Evolutionary conservation across 1,140 invertebrate genomes (phyloP).

Genomic region (Drosophila repletoides): DNA sequence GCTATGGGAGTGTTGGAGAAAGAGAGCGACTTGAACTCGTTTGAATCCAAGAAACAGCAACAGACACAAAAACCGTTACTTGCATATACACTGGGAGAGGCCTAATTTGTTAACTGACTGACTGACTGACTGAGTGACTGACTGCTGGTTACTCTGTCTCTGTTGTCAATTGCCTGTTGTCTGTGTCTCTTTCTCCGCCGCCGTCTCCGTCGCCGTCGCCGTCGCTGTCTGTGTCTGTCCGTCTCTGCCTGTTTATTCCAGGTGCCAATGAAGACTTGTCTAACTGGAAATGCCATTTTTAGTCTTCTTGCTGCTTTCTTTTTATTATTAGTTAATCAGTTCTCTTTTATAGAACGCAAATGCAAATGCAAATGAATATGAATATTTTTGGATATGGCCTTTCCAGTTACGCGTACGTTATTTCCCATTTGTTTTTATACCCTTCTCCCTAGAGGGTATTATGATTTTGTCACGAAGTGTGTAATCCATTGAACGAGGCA

Average conservation of each 20-base stretch:
- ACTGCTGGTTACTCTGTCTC: no score
- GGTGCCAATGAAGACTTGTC: slow-evolving; percentile 36
- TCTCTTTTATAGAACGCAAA: slow-evolving; percentile 52
- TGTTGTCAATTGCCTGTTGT: not conserved
- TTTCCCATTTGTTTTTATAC: no score
- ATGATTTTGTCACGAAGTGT: no score
- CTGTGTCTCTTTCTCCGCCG: not conserved
- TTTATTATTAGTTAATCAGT: slow-evolving; percentile 40
- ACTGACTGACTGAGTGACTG: no score
- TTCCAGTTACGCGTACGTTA: not conserved
- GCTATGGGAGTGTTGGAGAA: not conserved
- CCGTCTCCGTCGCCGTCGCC: no score
- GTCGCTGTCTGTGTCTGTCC: slow-evolving; percentile 5
- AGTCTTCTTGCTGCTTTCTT: slow-evolving; percentile 46
- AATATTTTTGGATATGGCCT: slow-evolving; percentile 10
- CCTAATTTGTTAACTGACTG: slow-evolving; percentile 55
- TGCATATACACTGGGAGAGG: slow-evolving; percentile 50
- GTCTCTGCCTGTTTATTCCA: not conserved
- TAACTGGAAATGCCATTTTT: slow-evolving; percentile 58
- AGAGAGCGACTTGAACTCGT: slow-evolving; percentile 36
- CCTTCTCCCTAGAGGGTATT: no score
- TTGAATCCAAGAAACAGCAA: slow-evolving; percentile 24
- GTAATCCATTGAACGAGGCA: no score
- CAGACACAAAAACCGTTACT: slow-evolving; percentile 53
- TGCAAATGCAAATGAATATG: slow-evolving; percentile 41